These are phyloP conservation scores for Masticophis lateralis DNA, from an alignment of 2,797 vertebrate genomes.

Conservation along the genomic window DNA sequence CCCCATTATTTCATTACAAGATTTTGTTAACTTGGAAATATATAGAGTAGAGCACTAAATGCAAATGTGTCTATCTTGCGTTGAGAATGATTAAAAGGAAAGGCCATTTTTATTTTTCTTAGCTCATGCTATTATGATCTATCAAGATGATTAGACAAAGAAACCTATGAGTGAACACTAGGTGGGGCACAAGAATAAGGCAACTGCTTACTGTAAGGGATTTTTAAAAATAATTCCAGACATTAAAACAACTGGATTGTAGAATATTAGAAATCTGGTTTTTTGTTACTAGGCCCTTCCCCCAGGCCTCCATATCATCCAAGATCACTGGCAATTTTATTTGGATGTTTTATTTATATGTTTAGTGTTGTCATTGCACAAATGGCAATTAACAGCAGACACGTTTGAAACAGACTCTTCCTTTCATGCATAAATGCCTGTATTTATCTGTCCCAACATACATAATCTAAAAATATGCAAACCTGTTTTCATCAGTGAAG, in stretches of 20 bases:
- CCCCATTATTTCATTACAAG: not conserved
- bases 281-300: not conserved
- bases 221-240: too few relatives aligned
- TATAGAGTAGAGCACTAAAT: not conserved
- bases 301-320: not conserved
- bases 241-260: not conserved
- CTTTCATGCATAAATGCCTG: not conserved
- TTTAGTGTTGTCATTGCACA: fast-evolving
- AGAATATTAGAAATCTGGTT: not conserved
- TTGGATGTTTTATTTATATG: not conserved
- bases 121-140: not conserved
- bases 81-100: not conserved
- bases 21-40: not conserved
- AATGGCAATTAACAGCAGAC: not conserved
- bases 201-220: not conserved
- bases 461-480: not conserved
- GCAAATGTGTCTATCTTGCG: not conserved
- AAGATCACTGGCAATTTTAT: not conserved
- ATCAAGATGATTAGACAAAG: not conserved
- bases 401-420: not conserved
- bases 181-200: slow-evolving; percentile 48
- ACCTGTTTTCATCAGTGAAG: not conserved
- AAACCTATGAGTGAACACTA: slow-evolving; percentile 36
- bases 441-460: not conserved
- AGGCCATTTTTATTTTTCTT: not conserved